These are phyloP conservation scores for Nyctereutes procyonoides DNA, from an alignment of 2,113 vertebrate genomes.

Conservation along the genomic window DNA sequence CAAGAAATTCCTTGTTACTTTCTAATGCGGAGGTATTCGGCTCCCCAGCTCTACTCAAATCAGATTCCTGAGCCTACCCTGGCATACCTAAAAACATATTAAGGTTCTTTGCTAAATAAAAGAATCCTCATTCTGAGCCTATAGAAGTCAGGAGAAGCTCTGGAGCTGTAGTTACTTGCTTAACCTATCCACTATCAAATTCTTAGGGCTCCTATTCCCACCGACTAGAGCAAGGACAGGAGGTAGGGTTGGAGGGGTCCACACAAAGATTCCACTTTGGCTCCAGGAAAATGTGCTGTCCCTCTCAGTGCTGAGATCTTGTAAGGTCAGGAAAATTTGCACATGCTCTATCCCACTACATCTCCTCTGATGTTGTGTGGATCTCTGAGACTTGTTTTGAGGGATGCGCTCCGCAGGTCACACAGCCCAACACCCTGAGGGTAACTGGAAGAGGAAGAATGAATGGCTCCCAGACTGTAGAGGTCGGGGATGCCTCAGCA, in stretches of 20 bases:
- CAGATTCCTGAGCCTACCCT: not conserved
- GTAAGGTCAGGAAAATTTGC: not conserved
- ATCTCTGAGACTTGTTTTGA: not conserved
- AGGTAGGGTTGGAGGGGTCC: not conserved
- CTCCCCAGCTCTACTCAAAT: not conserved
- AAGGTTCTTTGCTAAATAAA: not conserved
- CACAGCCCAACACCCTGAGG: not conserved
- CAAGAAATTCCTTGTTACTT: not conserved
- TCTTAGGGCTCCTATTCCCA: not conserved
- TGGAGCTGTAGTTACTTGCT: not conserved
- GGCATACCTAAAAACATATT: not conserved
- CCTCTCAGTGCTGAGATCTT: not conserved
- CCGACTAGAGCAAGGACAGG: not conserved
- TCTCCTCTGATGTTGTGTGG: not conserved
- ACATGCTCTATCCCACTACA: too few relatives aligned
- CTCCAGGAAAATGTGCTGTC: not conserved
- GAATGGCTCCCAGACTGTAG: not conserved
- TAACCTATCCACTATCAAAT: not conserved
- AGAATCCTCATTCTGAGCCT: not conserved
- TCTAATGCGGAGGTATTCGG: not conserved
- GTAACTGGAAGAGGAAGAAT: not conserved
- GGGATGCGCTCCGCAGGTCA: not conserved
- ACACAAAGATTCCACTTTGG: not conserved
- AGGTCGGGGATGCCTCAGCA: not conserved
- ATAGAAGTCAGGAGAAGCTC: not conserved